Evolutionary conservation across 2,113 vertebrate genomes (phyloP), one percentile per base, ranked within the genome.

Genomic region (Tonatia bakeri): DNA sequence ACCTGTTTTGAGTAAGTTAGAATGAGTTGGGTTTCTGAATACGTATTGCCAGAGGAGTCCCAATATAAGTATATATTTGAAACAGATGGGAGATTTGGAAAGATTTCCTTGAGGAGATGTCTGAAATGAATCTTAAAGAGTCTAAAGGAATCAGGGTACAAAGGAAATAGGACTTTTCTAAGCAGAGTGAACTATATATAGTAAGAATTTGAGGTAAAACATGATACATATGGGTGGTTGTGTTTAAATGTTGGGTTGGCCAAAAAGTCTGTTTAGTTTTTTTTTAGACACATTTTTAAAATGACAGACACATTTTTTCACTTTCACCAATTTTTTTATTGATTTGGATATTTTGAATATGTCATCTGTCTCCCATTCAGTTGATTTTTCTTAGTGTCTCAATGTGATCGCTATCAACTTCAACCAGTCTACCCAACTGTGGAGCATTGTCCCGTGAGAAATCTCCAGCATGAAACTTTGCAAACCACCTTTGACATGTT

Each of bases 51-150:
- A 91, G 28, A 84, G 24, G 10, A 75, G 7, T 76, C 72, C 61
- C 45, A 94, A 10, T 79, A 72, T 94, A 94, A 83, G 15, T 50
- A 20, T 82, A 7, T 88, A 45, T 82, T n/a, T 81, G 80, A 94
- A 85, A 92, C 52, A 90, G 38, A 65, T 75, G 40, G 87, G 33
- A 40, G 50, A 75, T 92, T 54, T 90, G 38, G n/a, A 59, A 95
- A 73, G 80, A 90, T 92, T 82, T 94, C 70, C 86, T 87, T 59
- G 61, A 92, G 31, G 40, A 76, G 22, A 79, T 65, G 20, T 82
- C 43, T 70, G 67, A 86, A 47, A 45, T 86, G 73, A 94, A 90
- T 92, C 50, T 92, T 92, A 87, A 86, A 90, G 70, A 95, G 16
- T n/a, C 33, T 80, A 40, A 87, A 83, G 81, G 38, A 92, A 69